Percentiles rank a stretch among this genome's conserved stretches.
Conservation (phyloP, 2,797 vertebrate genomes). For the Poecilia gillii region DNA sequence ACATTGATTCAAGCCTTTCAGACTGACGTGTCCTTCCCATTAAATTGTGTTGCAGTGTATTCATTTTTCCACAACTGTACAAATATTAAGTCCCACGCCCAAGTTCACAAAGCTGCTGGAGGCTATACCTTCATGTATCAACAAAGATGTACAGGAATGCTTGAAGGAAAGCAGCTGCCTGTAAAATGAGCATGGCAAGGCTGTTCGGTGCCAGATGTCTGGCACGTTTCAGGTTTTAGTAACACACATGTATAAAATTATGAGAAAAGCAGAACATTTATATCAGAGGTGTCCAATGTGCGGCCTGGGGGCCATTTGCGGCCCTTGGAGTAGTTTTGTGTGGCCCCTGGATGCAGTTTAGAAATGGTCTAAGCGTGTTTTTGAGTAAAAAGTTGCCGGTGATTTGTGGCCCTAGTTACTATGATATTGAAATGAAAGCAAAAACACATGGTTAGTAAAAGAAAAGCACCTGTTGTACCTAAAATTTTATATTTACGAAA, state of each 20-base stretch:
- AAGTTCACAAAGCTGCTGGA: conserved; percentile 16
- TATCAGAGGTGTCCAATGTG: no score
- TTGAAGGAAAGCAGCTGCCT: conserved; percentile 2
- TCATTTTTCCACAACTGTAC: conserved; percentile 19
- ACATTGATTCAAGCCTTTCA: conserved; percentile 36
- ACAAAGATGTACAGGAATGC: conserved; percentile 14
- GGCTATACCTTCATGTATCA: conserved; percentile 7
- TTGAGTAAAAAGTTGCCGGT: no score
- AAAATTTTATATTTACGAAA: no score
- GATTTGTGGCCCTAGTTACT: no score
- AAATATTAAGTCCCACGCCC: conserved; percentile 35
- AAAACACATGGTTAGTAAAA: no score
- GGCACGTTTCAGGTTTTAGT: neutral
- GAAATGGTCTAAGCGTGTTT: no score
- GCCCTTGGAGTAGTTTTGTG: no score
- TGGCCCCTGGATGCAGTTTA: no score
- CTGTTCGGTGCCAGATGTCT: neutral
- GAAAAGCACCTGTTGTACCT: no score
- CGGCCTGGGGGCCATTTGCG: no score
- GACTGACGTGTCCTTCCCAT: conserved; percentile 9
- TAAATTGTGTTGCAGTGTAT: conserved; percentile 7
- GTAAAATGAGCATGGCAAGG: neutral
- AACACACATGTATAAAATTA: neutral
- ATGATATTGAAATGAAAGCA: no score
- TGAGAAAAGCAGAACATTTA: neutral